A percentile compares a stretch with the other conserved stretches of the same genome.
Evolutionary conservation across 35 echinoderm and acorn worm genomes (phyloP).

Genomic region (Lytechinus variegatus): DNA sequence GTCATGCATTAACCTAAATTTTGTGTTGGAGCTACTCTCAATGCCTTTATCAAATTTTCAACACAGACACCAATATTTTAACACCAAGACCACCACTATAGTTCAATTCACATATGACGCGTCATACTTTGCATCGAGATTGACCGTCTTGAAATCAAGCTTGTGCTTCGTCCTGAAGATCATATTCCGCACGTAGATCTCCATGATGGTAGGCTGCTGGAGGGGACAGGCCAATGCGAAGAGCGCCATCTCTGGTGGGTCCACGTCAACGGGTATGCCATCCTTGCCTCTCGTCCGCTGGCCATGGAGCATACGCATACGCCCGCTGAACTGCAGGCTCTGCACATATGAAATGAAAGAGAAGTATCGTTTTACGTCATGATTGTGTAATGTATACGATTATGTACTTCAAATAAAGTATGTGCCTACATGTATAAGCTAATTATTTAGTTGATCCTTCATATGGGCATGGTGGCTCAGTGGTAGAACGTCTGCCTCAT

Average conservation of each 20-base stretch:
- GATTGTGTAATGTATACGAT: background rate
- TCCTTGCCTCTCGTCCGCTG: conserved; percentile 83
- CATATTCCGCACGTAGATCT: conserved; percentile 89
- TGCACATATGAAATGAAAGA: background rate
- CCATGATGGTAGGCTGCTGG: conserved; percentile 91
- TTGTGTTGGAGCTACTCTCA: no score
- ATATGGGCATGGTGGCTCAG: no score
- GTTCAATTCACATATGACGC: no score
- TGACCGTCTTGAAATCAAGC: conserved; percentile 84
- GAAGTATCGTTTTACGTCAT: background rate
- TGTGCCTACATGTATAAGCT: no score
- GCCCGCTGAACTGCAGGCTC: conserved; percentile 86
- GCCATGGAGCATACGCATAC: conserved; percentile 72
- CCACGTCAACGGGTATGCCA: conserved; percentile 73
- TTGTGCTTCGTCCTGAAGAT: conserved; percentile 96
- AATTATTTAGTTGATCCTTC: no score
- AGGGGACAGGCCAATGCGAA: conserved; percentile 87
- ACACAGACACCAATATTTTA: no score
- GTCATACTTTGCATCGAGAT: conserved; percentile 82
- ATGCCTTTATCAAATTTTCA: no score
- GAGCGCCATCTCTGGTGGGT: conserved; percentile 76
- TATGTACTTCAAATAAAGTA: no score
- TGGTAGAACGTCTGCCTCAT: no score
- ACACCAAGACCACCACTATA: no score
- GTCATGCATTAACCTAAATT: no score